These are phyloP conservation scores for Oscarella lobularis DNA, from an alignment of 37 sponge, comb jelly and placozoan species.

Conservation along the genomic window DNA sequence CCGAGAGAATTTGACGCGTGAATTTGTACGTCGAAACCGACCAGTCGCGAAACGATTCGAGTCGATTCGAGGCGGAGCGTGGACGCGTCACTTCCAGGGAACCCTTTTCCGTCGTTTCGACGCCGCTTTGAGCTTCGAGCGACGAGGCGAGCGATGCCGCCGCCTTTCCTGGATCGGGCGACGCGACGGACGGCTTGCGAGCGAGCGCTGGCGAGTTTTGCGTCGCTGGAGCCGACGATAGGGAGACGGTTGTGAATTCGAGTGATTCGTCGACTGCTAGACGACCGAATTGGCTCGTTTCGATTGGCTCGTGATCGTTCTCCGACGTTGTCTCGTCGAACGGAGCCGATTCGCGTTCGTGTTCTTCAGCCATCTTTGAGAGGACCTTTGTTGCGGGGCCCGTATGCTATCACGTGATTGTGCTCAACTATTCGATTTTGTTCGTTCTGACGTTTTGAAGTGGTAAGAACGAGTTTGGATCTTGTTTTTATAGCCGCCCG, in stretches of 20 bases:
- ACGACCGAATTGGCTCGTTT: slow-evolving; percentile 1
- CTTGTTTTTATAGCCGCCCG: no score
- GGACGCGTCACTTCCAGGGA: not conserved
- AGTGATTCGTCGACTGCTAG: slow-evolving; percentile 3
- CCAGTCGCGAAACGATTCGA: slow-evolving; percentile 36
- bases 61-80: not conserved
- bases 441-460: no score
- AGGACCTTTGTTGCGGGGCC: no score
- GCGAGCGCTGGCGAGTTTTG: not conserved
- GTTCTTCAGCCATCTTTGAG: no score
- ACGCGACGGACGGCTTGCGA: not conserved
- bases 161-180: not conserved
- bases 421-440: no score
- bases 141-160: not conserved
- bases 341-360: not conserved
- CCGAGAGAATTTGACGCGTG: slow-evolving; percentile 65
- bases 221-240: not conserved
- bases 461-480: no score
- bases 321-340: not conserved
- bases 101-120: not conserved
- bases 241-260: not conserved
- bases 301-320: not conserved
- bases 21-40: slow-evolving; percentile 39
- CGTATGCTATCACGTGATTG: no score
- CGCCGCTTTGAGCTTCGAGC: not conserved